These are phyloP conservation scores for Enteromius thamalakanensis DNA, from an alignment of 2,797 vertebrate genomes.

Conservation along the genomic window DNA sequence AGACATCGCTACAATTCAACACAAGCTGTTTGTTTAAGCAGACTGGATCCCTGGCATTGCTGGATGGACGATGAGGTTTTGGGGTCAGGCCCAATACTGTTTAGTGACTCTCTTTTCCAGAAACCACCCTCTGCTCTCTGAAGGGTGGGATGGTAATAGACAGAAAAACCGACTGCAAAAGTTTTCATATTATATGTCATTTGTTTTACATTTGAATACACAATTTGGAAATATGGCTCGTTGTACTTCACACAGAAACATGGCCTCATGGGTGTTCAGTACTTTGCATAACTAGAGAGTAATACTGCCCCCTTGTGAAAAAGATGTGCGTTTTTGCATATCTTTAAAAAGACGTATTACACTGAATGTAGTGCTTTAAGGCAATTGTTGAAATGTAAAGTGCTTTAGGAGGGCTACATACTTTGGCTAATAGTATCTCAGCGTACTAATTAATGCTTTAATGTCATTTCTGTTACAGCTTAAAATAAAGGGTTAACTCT, in stretches of 20 bases:
- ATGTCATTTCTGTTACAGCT: not conserved
- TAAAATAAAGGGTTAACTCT: not conserved
- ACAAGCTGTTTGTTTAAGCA: not conserved
- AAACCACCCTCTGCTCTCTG: not conserved
- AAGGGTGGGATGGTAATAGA: not conserved
- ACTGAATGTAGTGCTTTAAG: conserved; percentile 8
- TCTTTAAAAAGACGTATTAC: not conserved
- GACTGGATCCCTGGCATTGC: not conserved
- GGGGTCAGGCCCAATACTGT: not conserved
- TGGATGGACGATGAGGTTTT: not conserved
- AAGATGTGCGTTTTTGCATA: not conserved
- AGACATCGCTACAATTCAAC: not conserved
- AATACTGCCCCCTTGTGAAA: not conserved
- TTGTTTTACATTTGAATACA: not conserved
- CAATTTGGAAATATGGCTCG: not conserved
- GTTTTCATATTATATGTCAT: not conserved
- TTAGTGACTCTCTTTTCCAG: not conserved
- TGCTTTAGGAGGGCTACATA: not conserved
- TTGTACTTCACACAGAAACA: not conserved
- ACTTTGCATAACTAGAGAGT: not conserved
- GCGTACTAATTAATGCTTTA: not conserved
- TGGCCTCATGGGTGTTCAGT: not conserved
- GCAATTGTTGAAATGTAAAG: not conserved
- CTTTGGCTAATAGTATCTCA: not conserved
- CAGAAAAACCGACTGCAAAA: not conserved